phyloP scores from a whole-genome alignment of 1,140 invertebrate species.

The Potamilus streckersoni region DNA sequence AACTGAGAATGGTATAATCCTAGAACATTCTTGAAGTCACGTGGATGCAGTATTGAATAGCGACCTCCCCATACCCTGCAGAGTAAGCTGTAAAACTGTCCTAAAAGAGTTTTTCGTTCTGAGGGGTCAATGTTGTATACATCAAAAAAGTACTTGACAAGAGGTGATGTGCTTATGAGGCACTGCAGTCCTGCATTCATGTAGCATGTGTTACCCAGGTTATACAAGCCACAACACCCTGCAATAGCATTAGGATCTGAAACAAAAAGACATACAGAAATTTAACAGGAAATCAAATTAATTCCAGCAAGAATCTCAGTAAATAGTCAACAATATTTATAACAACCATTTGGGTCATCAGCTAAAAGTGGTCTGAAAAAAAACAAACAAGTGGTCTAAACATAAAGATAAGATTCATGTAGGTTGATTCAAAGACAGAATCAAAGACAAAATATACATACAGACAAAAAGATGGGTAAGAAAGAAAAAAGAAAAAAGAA shows the following conservation, averaged over 20 bases:
- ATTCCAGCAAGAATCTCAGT: too few species aligned
- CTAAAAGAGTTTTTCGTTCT: conserved; percentile 54
- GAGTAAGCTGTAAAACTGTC: conserved; percentile 73
- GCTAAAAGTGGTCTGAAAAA: too few species aligned
- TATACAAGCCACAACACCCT: conserved; percentile 77
- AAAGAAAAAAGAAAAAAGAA: too few species aligned
- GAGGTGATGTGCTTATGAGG: conserved; percentile 67
- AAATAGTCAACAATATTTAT: too few species aligned
- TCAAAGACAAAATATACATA: too few species aligned
- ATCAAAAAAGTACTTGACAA: conserved; percentile 73
- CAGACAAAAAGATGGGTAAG: too few species aligned
- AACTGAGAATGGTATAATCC: conserved; percentile 77
- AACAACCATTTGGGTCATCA: too few species aligned
- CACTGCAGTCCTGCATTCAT: conserved; percentile 80
- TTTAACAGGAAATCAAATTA: too few species aligned
- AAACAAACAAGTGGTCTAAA: too few species aligned
- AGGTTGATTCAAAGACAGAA: too few species aligned
- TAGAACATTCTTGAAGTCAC: conserved; percentile 75
- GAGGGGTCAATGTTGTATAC: conserved; percentile 32
- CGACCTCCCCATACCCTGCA: conserved; percentile 76
- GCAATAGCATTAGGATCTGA: conserved; percentile 60
- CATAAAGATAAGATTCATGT: too few species aligned
- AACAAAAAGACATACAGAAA: conserved; percentile 16
- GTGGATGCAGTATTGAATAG: conserved; percentile 72
- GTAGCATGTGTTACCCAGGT: conserved; percentile 80